These are phyloP conservation scores for Brachyrhaphis roseni DNA, from an alignment of 2,797 vertebrate species.

Conservation along the genomic window DNA sequence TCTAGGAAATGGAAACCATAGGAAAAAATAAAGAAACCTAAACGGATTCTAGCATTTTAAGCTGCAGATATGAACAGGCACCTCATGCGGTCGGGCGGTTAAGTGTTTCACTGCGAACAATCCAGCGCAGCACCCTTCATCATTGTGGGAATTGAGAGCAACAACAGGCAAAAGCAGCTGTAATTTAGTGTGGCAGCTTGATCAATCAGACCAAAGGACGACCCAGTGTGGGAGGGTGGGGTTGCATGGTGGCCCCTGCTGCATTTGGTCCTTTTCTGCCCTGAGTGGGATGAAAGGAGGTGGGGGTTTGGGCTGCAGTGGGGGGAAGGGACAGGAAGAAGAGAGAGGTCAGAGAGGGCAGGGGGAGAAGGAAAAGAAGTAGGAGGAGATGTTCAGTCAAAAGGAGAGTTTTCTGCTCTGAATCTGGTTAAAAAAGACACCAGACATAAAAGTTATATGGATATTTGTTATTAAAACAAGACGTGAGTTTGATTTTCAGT, in stretches of 20 bases:
- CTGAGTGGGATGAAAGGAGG: constrained; percentile 67
- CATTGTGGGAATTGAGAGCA: constrained; percentile 40
- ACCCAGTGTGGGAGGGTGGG: constrained; percentile 60
- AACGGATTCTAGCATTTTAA: constrained; percentile 38
- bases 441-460: neutral
- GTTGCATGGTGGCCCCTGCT: constrained; percentile 59
- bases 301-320: constrained; percentile 58
- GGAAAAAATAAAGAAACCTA: constrained; percentile 40
- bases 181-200: constrained; percentile 56
- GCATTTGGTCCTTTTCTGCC: constrained; percentile 75
- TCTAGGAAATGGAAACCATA: constrained; percentile 44
- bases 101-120: constrained; percentile 39
- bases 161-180: constrained; percentile 32
- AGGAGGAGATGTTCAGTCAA: constrained; percentile 53
- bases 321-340: constrained; percentile 75
- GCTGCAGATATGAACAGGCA: constrained; percentile 1
- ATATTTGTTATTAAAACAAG: neutral
- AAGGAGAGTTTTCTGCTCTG: constrained; percentile 44
- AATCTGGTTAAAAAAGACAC: neutral
- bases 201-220: constrained; percentile 55
- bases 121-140: constrained; percentile 28
- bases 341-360: constrained; percentile 73
- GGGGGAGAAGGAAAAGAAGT: constrained; percentile 58
- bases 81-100: constrained; percentile 28
- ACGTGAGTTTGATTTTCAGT: neutral